A percentile compares a stretch with the other conserved stretches of the same genome.
phyloP scores from a whole-genome alignment of 2,797 vertebrate species.

The Clarias platycephalus region DNA sequence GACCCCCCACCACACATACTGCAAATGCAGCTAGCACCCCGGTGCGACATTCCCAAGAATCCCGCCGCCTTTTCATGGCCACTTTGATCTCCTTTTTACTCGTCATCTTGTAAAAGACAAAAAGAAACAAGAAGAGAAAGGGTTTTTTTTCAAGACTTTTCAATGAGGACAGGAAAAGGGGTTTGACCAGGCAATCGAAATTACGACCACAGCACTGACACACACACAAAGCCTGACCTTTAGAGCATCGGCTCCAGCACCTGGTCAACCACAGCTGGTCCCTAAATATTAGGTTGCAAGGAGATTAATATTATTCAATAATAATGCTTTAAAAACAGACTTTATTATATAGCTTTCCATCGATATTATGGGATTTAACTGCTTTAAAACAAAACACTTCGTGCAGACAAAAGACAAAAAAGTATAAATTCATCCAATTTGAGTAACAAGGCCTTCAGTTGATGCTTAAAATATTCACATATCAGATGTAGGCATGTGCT shows the following conservation, averaged over 20 bases:
- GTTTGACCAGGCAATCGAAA: constrained; percentile 43
- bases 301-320: constrained; percentile 12
- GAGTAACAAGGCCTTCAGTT: neutral
- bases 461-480: neutral
- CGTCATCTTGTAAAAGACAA: constrained; percentile 71
- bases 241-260: constrained; percentile 15
- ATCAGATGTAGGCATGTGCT: neutral
- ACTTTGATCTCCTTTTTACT: constrained; percentile 76
- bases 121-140: constrained; percentile 55
- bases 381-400: neutral
- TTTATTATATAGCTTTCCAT: constrained; percentile 2
- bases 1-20: constrained; percentile 60
- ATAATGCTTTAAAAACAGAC: constrained; percentile 31
- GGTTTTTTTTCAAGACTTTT: constrained; percentile 62
- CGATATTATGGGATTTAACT: neutral
- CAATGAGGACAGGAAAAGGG: constrained; percentile 57
- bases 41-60: constrained; percentile 72
- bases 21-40: constrained; percentile 69
- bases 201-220: constrained; percentile 34
- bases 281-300: neutral
- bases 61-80: constrained; percentile 69
- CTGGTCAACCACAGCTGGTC: constrained; percentile 6
- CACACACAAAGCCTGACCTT: constrained; percentile 25
- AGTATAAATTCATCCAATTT: neutral
- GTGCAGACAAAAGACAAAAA: neutral